A percentile compares a stretch with the other conserved stretches of the same genome.
These are phyloP conservation scores for Microcebus ravelobensis DNA, from an alignment of 2,113 vertebrate genomes.

Conservation along the genomic window DNA sequence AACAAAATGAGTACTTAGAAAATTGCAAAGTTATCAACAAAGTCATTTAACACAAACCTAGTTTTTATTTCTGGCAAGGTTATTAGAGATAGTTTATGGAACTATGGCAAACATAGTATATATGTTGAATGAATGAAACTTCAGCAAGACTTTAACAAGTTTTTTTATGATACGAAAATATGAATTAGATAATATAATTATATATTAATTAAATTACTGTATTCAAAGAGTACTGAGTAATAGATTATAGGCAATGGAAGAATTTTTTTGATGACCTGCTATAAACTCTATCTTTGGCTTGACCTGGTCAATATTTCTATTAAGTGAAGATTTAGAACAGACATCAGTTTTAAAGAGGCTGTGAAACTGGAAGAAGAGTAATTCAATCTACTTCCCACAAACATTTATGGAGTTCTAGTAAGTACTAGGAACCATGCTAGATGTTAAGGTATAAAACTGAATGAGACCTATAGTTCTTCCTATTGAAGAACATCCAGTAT, in stretches of 20 bases:
- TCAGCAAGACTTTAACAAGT: background rate
- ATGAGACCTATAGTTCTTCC: background rate
- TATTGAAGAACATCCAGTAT: background rate
- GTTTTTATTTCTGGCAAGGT: constrained; percentile 43
- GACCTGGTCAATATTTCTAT: constrained; percentile 13
- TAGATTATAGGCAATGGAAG: background rate
- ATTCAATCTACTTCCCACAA: constrained; percentile 13
- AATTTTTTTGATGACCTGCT: constrained; percentile 39
- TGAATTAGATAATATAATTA: background rate
- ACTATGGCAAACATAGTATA: background rate
- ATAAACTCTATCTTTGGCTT: background rate
- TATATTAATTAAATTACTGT: constrained; percentile 1
- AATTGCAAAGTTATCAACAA: constrained; percentile 24
- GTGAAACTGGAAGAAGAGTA: background rate
- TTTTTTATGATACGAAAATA: constrained; percentile 10
- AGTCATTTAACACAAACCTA: constrained; percentile 30
- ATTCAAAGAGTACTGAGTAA: constrained; percentile 13
- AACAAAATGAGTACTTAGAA: constrained; percentile 25
- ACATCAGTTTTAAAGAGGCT: constrained; percentile 31
- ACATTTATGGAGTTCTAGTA: constrained; percentile 30
- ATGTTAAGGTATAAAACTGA: constrained; percentile 24
- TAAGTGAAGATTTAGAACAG: constrained; percentile 10
- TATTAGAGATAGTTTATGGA: constrained; percentile 39
- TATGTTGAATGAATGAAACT: constrained; percentile 1
- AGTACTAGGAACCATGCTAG: background rate